Conservation (phyloP, 2,113 vertebrate species). For the Sylvicapra grimmia region DNA sequence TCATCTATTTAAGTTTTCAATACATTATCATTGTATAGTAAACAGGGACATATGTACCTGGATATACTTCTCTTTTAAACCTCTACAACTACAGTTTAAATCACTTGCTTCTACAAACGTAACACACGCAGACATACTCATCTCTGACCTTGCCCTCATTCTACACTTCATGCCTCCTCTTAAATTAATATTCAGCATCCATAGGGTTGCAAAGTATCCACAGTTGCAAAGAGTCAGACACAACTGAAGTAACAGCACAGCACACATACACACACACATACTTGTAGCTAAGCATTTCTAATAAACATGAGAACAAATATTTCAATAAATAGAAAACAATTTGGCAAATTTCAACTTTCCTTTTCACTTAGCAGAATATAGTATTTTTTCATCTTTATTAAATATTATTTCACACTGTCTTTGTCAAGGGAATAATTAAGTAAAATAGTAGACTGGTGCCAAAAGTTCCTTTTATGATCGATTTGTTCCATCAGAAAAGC, state of each 20-base stretch:
- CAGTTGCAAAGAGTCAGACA: neutral
- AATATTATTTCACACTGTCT: neutral
- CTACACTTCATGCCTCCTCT: neutral
- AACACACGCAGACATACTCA: neutral
- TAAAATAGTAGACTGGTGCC: neutral
- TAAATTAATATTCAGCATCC: neutral
- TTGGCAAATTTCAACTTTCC: neutral
- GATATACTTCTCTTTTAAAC: neutral
- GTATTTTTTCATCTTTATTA: neutral
- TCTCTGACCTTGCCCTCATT: neutral
- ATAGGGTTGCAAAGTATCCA: neutral
- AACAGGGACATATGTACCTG: neutral
- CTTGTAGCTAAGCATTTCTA: neutral
- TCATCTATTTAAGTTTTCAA: slow-evolving; percentile 10
- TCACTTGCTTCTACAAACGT: neutral
- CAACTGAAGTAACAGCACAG: neutral
- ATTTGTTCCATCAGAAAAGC: slow-evolving; percentile 48
- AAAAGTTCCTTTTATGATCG: slow-evolving; percentile 32
- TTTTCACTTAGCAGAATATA: neutral
- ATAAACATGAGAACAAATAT: neutral
- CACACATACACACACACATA: neutral
- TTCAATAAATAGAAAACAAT: neutral
- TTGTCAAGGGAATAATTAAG: slow-evolving; percentile 18
- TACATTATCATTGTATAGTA: neutral
- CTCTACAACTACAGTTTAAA: neutral